Conservation (phyloP, 2,797 vertebrate genomes). For the Neoniphon sammara region DNA sequence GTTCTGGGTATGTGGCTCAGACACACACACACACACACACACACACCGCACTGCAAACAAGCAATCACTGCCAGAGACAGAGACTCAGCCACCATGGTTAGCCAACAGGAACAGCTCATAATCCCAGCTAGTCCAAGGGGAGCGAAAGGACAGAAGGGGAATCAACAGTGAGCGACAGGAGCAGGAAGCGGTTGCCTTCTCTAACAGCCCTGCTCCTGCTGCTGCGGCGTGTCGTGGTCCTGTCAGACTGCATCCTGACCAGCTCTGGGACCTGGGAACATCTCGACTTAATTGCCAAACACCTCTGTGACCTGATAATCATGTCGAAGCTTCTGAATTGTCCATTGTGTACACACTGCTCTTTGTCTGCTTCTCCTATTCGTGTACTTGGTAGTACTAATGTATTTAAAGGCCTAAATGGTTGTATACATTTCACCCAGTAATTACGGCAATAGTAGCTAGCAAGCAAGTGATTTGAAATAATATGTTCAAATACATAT, state of each 20-base stretch:
- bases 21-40: background rate
- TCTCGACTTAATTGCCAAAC: slow-evolving; percentile 45
- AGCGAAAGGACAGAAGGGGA: slow-evolving; percentile 26
- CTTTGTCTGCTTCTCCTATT: slow-evolving; percentile 5
- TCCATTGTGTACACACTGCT: background rate
- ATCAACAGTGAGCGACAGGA: background rate
- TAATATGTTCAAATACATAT: background rate
- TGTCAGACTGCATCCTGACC: slow-evolving; percentile 43
- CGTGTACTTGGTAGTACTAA: background rate
- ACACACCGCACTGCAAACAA: slow-evolving; percentile 22
- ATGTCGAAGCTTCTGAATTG: slow-evolving; percentile 14
- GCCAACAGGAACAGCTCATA: slow-evolving; percentile 44
- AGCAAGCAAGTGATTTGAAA: slow-evolving; percentile 1
- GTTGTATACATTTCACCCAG: background rate
- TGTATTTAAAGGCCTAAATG: slow-evolving; percentile 10
- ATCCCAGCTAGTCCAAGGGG: slow-evolving; percentile 17
- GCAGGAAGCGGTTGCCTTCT: slow-evolving; percentile 16
- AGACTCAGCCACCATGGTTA: background rate
- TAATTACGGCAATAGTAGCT: background rate
- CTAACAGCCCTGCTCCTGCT: slow-evolving; percentile 11
- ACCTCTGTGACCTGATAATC: slow-evolving; percentile 39
- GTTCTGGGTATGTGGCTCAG: slow-evolving; percentile 10
- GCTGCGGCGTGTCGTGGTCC: slow-evolving; percentile 22
- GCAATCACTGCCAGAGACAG: slow-evolving; percentile 19
- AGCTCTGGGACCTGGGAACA: slow-evolving; percentile 32